phyloP scores from a whole-genome alignment of 2,113 vertebrate genomes.

The Urocitellus parryii region DNA sequence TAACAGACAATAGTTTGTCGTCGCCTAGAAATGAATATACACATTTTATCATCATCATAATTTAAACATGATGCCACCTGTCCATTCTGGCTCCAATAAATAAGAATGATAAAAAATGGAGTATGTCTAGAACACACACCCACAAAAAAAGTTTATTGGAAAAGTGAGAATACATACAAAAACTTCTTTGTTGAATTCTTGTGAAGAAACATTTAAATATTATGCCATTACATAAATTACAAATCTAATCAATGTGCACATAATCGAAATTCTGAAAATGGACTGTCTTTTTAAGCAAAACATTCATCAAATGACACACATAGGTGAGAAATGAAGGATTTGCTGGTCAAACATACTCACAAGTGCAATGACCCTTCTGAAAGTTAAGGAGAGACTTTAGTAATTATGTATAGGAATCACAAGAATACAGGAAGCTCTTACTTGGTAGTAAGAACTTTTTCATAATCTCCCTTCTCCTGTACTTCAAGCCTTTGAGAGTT shows the following conservation, averaged over 20 bases:
- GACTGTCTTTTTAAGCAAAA: not conserved
- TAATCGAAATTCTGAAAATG: conserved; percentile 9
- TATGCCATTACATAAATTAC: conserved; percentile 1
- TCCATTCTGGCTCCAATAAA: not conserved
- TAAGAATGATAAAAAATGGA: not conserved
- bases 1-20: not conserved
- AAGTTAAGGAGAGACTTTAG: not conserved
- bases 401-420: accelerated
- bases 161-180: not conserved
- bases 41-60: conserved; percentile 3
- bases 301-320: not conserved
- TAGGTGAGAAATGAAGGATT: not conserved
- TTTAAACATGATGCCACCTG: conserved; percentile 35
- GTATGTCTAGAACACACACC: not conserved
- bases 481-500: not conserved
- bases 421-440: not conserved
- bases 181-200: not conserved
- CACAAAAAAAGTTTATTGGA: not conserved
- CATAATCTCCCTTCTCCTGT: not conserved
- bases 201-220: not conserved
- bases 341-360: not conserved
- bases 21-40: conserved; percentile 47
- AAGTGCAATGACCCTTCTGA: not conserved
- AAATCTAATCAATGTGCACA: conserved; percentile 19
- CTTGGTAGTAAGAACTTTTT: not conserved